These are phyloP conservation scores for Papilio aristodemus DNA, from an alignment of 1,140 invertebrate species.

Conservation along the genomic window DNA sequence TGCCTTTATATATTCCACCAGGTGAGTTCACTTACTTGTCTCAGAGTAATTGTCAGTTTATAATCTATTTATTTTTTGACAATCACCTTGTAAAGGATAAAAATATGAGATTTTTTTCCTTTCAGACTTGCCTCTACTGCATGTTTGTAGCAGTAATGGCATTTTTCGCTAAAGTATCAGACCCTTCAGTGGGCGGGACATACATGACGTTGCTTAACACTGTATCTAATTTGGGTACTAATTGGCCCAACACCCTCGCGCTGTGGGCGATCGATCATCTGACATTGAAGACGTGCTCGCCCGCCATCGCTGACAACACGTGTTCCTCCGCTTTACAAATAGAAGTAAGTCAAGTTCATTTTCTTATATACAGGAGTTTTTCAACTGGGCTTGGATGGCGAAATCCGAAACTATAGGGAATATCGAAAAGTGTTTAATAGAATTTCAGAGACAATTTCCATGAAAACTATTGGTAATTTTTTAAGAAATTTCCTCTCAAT, in stretches of 20 bases:
- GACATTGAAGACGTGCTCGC: slow-evolving; percentile 88
- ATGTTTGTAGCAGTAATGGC: slow-evolving; percentile 87
- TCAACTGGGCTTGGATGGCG: too few species aligned
- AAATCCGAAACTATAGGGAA: too few species aligned
- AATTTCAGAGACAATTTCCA: too few species aligned
- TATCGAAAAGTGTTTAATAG: too few species aligned
- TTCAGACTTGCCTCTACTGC: slow-evolving; percentile 83
- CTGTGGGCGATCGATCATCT: slow-evolving; percentile 95
- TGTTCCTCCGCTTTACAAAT: slow-evolving; percentile 64
- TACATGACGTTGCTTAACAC: slow-evolving; percentile 99
- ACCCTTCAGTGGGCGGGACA: slow-evolving; percentile 97
- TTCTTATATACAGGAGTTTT: too few species aligned
- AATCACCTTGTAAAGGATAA: slow-evolving; percentile 16
- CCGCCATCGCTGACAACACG: slow-evolving; percentile 64
- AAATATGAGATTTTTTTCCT: slow-evolving; percentile 37
- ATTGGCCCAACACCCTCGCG: slow-evolving; percentile 96
- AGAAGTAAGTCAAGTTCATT: slow-evolving; percentile 59
- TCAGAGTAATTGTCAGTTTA: too few species aligned
- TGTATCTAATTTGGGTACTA: slow-evolving; percentile 96
- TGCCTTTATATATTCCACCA: slow-evolving; percentile 93
- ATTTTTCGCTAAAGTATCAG: slow-evolving; percentile 89
- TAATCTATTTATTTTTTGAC: too few species aligned
- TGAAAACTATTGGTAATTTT: too few species aligned
- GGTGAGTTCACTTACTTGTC: slow-evolving; percentile 85
- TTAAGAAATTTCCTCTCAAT: too few species aligned